phyloP scores from a whole-genome alignment of 2,113 vertebrate species.

The Fregetta grallaria region DNA sequence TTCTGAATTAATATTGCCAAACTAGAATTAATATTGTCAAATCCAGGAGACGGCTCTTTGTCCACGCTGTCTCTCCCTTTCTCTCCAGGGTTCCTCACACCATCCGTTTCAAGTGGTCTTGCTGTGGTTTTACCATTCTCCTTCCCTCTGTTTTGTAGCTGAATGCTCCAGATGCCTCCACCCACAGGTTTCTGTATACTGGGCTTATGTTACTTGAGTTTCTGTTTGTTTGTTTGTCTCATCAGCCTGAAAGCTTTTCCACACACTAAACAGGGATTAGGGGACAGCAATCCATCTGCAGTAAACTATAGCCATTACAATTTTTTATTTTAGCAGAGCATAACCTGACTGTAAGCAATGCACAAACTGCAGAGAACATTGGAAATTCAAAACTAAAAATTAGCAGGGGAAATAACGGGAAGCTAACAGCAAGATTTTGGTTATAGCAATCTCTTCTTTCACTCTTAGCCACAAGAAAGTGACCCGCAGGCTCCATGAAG shows the following conservation, averaged over 20 bases:
- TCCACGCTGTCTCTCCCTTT: neutral
- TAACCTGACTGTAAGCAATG: neutral
- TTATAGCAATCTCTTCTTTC: neutral
- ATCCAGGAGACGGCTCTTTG: neutral
- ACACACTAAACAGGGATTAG: neutral
- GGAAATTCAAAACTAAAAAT: neutral
- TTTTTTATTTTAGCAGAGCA: neutral
- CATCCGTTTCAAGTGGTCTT: neutral
- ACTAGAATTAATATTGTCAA: neutral
- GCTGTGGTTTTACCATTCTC: neutral
- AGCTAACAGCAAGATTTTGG: neutral
- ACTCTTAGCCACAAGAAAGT: neutral
- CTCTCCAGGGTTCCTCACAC: neutral
- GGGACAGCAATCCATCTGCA: neutral
- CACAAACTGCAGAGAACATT: neutral
- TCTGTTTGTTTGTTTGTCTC: neutral
- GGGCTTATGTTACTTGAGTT: neutral
- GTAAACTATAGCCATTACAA: neutral
- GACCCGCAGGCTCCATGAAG: neutral
- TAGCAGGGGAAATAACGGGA: neutral
- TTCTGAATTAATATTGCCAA: neutral
- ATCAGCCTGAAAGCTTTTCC: neutral
- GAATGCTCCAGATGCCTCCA: neutral
- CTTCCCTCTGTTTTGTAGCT: neutral
- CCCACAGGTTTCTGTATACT: neutral